Percentiles rank a stretch among this genome's conserved stretches.
Conservation (phyloP, 2,113 vertebrate species). For the Xenus cinereus region DNA sequence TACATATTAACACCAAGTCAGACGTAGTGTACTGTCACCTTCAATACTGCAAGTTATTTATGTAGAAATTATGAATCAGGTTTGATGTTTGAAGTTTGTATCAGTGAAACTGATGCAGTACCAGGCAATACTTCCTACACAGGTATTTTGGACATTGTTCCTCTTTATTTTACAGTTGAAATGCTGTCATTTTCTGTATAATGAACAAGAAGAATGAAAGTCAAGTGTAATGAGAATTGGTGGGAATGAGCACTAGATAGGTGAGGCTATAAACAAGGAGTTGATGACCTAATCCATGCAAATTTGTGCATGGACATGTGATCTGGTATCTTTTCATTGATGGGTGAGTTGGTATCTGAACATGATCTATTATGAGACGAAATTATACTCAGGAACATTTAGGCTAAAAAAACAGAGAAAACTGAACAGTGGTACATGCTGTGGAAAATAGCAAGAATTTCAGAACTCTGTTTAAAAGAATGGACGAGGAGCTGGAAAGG, state of each 20-base stretch:
- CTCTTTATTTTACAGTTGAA: neutral
- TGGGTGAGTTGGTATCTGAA: neutral
- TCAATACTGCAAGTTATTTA: neutral
- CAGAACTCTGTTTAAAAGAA: neutral
- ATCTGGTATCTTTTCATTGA: neutral
- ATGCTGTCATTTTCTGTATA: neutral
- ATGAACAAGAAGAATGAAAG: neutral
- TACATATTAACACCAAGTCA: neutral
- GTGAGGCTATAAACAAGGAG: neutral
- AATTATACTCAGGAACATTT: neutral
- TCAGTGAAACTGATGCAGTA: neutral
- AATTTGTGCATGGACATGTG: neutral
- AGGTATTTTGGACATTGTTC: neutral
- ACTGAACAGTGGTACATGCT: neutral
- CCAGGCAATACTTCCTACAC: neutral
- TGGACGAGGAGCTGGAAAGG: neutral
- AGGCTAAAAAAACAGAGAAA: neutral
- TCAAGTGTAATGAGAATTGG: neutral
- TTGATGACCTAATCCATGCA: neutral
- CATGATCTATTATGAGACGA: neutral
- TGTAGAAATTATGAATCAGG: neutral
- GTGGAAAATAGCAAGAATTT: neutral
- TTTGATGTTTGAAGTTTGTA: neutral
- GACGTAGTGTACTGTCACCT: neutral
- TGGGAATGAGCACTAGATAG: neutral